Evolutionary conservation across 2,888 invertebrate species (phyloP).

Genomic region (Lasioglossum leucozonium): DNA sequence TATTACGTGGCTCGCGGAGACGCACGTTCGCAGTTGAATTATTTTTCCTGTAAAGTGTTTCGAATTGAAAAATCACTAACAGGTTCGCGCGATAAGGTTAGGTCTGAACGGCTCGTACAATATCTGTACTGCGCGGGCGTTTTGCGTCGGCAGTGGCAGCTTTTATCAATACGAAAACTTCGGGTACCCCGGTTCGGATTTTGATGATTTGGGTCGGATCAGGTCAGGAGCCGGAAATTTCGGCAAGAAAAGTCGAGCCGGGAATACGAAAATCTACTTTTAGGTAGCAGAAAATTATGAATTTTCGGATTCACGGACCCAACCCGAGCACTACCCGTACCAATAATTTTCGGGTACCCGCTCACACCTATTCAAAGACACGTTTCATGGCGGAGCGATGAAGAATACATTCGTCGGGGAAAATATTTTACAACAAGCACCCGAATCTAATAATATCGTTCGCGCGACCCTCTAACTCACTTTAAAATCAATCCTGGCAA

Average conservation of each 20-base stretch:
- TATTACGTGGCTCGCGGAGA: background rate
- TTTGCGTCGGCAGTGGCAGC: too few species aligned
- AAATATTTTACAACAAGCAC: constrained; percentile 46
- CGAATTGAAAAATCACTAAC: background rate
- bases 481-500: constrained; percentile 71
- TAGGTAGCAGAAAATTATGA: too few species aligned
- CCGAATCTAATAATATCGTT: constrained; percentile 71
- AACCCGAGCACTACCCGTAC: too few species aligned
- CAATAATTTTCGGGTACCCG: too few species aligned
- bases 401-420: constrained; percentile 39
- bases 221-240: too few species aligned
- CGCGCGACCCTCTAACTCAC: constrained; percentile 71
- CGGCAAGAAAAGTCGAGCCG: too few species aligned
- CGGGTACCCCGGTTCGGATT: too few species aligned
- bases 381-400: constrained; percentile 4
- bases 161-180: too few species aligned
- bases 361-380: background rate
- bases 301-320: too few species aligned
- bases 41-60: background rate
- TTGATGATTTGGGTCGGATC: too few species aligned
- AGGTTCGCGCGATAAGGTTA: background rate
- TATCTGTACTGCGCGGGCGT: background rate
- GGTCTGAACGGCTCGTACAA: background rate
- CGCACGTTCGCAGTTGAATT: background rate
- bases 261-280: too few species aligned